These are phyloP conservation scores for Heliconius aoede DNA, from an alignment of 2,888 invertebrate genomes.

Conservation along the genomic window DNA sequence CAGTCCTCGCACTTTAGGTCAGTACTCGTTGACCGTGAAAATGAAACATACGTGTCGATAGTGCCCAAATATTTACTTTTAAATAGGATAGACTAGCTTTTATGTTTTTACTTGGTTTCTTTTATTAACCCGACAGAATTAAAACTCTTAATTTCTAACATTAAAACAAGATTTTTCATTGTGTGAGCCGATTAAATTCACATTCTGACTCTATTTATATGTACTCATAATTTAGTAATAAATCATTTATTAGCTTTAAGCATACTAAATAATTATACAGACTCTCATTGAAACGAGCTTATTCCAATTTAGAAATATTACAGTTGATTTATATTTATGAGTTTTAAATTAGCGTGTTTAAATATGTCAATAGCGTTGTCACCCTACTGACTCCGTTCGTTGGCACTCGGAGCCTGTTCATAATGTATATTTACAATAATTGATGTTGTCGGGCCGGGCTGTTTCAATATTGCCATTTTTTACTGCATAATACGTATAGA, in stretches of 20 bases:
- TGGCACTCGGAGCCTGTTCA: conserved; percentile 33
- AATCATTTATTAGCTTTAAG: background rate
- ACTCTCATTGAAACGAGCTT: background rate
- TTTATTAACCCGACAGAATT: background rate
- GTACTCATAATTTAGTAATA: too few relatives aligned
- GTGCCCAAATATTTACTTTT: conserved; percentile 25
- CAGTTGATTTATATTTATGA: background rate
- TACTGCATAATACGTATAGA: background rate
- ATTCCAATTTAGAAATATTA: background rate
- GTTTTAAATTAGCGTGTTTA: conserved; percentile 3
- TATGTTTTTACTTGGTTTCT: background rate
- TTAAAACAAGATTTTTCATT: too few relatives aligned
- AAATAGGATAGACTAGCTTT: background rate
- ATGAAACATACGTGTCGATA: conserved; percentile 29
- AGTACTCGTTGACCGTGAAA: conserved; percentile 44
- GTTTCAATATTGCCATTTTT: conserved; percentile 30
- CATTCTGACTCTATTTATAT: too few relatives aligned
- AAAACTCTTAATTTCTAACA: too few relatives aligned
- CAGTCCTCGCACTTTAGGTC: conserved; percentile 32
- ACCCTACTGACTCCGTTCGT: conserved; percentile 30
- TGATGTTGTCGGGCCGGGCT: conserved; percentile 27
- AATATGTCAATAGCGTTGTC: conserved; percentile 16
- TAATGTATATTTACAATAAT: conserved; percentile 35
- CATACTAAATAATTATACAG: background rate
- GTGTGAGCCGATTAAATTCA: too few relatives aligned